Base-by-base conservation (phyloP, 1,140 invertebrate species). In the Eupeodes corollae region DNA sequence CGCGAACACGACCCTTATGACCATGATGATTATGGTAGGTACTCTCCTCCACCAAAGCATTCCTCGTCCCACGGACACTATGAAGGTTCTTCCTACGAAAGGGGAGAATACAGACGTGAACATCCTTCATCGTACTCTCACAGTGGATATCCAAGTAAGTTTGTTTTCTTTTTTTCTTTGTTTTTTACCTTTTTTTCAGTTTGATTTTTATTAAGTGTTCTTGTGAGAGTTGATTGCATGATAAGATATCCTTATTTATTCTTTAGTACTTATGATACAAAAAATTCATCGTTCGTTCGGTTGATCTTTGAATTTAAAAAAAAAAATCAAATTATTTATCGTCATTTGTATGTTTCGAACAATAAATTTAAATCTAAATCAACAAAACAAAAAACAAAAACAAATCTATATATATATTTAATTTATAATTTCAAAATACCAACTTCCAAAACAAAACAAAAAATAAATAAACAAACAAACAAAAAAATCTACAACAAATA, bases 101-200 rank as follows among this genome's bases (percentile, higher is more conserved):
- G 65, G 48, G 60, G 63, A 13, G 63, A 66, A 47, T 66, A 66
- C 41, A 52, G 63, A 37, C 60, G 63, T 51, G 63, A 66, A 52
- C 65, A 66, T 53, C 63, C 63, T 19, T 63, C 63, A 46, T 66
- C 63, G 31, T 65, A 63, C 44, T 53, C 59, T 12, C 61, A 63
- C 61, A 46, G 56, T 62, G 12, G 61, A 31, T 66, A 66, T 48
- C 44, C 63, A 59, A 63, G 63, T 66, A 58, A 66, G 62, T 31
- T 37, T n/a, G 3, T 26, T 26, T n/a, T n/a, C n/a, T 26, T 26
- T 26, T 5, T 26, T 26, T 26, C 8, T 26, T 26, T 5, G 21
- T 26, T 26, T 26, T 5, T 26, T 3, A 26, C 21, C 3, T 26
- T 5, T 26, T 26, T 26, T 26, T n/a, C n/a, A n/a, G 21, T 26